These are phyloP conservation scores for Erebia ligea DNA, from an alignment of 2,888 invertebrate genomes.

Conservation along the genomic window DNA sequence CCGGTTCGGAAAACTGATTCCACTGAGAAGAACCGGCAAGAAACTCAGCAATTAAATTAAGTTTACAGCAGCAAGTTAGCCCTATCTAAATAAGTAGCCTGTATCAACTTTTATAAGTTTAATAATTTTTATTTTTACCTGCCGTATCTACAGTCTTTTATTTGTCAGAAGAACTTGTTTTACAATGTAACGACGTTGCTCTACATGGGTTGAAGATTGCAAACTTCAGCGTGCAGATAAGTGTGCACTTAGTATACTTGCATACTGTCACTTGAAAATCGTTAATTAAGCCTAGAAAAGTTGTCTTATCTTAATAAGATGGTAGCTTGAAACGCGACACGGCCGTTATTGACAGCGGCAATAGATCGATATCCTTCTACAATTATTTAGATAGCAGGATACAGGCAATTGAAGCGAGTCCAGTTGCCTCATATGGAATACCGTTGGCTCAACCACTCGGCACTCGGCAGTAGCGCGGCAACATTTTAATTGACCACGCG, in stretches of 20 bases:
- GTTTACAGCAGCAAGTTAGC: too few relatives aligned
- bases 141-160: not conserved
- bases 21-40: too few relatives aligned
- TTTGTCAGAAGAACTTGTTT: not conserved
- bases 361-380: constrained; percentile 49
- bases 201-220: constrained; percentile 6
- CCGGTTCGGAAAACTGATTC: too few relatives aligned
- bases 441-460: constrained; percentile 45
- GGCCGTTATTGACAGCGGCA: constrained; percentile 44
- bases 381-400: constrained; percentile 70
- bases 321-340: constrained; percentile 32
- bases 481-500: constrained; percentile 83
- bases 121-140: not conserved
- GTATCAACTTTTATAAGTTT: not conserved
- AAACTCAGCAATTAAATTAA: too few relatives aligned
- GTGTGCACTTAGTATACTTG: constrained; percentile 6
- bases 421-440: constrained; percentile 44
- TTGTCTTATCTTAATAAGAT: constrained; percentile 31
- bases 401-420: constrained; percentile 59
- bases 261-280: constrained; percentile 31
- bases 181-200: not conserved
- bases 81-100: too few relatives aligned
- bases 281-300: constrained; percentile 36
- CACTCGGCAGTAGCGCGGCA: constrained; percentile 63
- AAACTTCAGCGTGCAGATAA: constrained; percentile 9